Evolutionary conservation across 2,113 vertebrate species (phyloP).

Genomic region (Chaetodon auriga): DNA sequence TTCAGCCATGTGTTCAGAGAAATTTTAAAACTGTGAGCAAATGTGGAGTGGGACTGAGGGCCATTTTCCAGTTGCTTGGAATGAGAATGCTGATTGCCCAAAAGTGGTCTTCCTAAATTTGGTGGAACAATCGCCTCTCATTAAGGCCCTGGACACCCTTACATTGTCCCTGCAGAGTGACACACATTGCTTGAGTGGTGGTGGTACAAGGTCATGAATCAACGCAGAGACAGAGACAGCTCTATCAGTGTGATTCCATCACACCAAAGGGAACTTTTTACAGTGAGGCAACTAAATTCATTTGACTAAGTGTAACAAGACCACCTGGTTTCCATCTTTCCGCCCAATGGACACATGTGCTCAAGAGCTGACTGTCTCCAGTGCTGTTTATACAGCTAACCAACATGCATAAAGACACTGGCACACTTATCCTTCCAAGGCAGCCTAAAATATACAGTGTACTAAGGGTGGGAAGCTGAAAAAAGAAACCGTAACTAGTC

Average conservation of each 20-base stretch:
- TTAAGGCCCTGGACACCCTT: too few species aligned
- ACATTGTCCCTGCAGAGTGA: too few species aligned
- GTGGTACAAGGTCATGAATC: too few species aligned
- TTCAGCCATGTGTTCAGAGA: too few species aligned
- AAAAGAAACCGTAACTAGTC: constrained; percentile 52
- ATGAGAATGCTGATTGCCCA: too few species aligned
- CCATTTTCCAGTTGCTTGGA: too few species aligned
- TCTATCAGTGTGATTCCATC: background rate
- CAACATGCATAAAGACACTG: background rate
- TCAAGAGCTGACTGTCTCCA: background rate
- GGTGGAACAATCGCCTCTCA: too few species aligned
- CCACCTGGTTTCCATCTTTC: constrained; percentile 2
- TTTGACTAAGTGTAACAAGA: background rate
- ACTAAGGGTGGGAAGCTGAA: constrained; percentile 29
- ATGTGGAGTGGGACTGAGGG: too few species aligned
- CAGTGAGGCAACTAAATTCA: background rate
- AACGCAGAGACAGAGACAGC: background rate
- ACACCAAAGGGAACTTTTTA: background rate
- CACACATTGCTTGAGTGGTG: too few species aligned
- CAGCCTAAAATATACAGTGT: constrained; percentile 49
- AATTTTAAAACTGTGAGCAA: too few species aligned
- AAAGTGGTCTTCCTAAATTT: too few species aligned
- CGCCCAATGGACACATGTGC: constrained; percentile 14
- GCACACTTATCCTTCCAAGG: constrained; percentile 24
- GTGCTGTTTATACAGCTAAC: constrained; percentile 4